These are phyloP conservation scores for Macrotrachela quadricornifera DNA, from an alignment of 1,140 invertebrate species.

Conservation along the genomic window DNA sequence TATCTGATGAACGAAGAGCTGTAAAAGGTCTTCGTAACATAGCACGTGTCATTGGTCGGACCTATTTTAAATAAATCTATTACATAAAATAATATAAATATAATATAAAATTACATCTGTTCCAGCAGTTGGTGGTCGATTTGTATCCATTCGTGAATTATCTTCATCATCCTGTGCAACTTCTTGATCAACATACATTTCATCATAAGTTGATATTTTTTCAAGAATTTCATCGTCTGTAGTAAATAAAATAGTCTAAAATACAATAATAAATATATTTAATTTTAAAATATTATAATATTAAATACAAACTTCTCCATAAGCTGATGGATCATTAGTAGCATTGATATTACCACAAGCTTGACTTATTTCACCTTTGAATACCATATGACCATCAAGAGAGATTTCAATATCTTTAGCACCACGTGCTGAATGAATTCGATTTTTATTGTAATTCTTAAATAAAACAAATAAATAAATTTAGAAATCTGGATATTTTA, in stretches of 20 bases:
- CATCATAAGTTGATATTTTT: conserved; percentile 45
- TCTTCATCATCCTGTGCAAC: conserved; percentile 14
- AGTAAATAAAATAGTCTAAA: conserved; percentile 56
- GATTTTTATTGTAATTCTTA: conserved; percentile 64
- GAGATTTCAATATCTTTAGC: conserved; percentile 45
- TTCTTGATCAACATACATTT: conserved; percentile 35
- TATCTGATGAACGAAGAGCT: background rate
- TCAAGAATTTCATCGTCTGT: conserved; percentile 50
- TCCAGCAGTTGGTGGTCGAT: conserved; percentile 23
- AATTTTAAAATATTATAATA: background rate
- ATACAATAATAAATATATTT: background rate
- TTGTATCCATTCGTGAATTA: conserved; percentile 17
- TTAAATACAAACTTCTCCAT: conserved; percentile 48
- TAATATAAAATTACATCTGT: conserved; percentile 16
- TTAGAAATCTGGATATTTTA: too few species aligned
- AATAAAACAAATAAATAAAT: conserved; percentile 14
- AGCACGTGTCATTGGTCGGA: conserved; percentile 20
- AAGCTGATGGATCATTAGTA: conserved; percentile 36
- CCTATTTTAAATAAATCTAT: conserved; percentile 9
- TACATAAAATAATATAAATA: conserved; percentile 1
- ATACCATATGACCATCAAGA: conserved; percentile 44
- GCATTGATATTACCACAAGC: conserved; percentile 49
- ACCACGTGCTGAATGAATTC: conserved; percentile 54
- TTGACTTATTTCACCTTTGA: conserved; percentile 52
- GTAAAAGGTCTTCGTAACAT: too few species aligned